Evolutionary conservation across 2,888 invertebrate species (phyloP).

Genomic region (Octonoba sinensis): DNA sequence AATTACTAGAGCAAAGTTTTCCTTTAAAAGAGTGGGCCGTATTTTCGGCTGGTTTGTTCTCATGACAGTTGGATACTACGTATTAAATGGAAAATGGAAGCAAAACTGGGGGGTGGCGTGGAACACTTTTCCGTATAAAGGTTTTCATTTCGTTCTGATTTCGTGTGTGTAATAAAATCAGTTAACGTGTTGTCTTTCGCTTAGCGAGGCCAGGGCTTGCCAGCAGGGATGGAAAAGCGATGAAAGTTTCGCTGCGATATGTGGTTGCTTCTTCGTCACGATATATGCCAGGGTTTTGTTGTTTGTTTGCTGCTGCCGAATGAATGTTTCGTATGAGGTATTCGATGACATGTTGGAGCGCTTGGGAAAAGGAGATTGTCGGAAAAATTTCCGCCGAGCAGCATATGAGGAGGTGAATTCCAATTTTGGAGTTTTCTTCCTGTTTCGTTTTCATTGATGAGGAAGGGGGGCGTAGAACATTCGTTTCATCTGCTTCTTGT

Average conservation of each 20-base stretch:
- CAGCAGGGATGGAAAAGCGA: conserved; percentile 38
- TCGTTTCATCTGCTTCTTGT: too few relatives aligned
- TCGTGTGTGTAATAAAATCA: conserved; percentile 62
- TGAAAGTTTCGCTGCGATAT: conserved; percentile 37
- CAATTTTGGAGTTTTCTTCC: too few relatives aligned
- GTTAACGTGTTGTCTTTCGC: conserved; percentile 61
- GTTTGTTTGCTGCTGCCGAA: conserved; percentile 21
- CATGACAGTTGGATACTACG: conserved; percentile 63
- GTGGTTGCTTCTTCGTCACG: conserved; percentile 11
- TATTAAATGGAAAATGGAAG: conserved; percentile 62
- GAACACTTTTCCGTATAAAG: conserved; percentile 53
- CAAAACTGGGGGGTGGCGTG: background rate
- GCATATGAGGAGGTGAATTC: too few relatives aligned
- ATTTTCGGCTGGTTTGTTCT: conserved; percentile 62
- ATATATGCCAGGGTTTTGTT: conserved; percentile 8
- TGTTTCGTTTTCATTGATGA: too few relatives aligned
- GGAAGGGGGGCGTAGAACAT: too few relatives aligned
- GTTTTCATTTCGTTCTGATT: conserved; percentile 61
- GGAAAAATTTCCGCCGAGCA: conserved; percentile 10
- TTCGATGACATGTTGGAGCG: conserved; percentile 36
- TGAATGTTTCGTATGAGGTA: conserved; percentile 11
- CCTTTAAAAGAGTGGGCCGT: conserved; percentile 60
- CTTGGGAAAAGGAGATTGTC: too few relatives aligned
- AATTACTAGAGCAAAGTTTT: conserved; percentile 63
- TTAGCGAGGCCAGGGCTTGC: conserved; percentile 6